Evolutionary conservation across 2,888 invertebrate species (phyloP).

Genomic region (Nowickia ferox): DNA sequence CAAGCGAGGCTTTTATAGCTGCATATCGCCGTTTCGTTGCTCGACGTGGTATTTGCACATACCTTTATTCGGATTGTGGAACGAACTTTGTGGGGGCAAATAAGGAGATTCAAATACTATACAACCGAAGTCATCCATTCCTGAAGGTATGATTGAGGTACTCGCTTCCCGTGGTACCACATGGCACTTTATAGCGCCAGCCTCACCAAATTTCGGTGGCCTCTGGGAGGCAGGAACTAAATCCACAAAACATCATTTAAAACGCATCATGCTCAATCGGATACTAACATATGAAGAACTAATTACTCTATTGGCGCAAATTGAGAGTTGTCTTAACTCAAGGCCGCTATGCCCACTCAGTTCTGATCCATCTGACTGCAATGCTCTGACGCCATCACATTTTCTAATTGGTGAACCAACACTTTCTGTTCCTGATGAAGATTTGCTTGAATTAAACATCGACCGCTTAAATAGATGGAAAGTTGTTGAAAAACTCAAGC

Average conservation of each 20-base stretch:
- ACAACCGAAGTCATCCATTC: neutral
- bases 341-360: neutral
- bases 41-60: too few species aligned
- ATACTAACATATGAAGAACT: neutral
- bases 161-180: neutral
- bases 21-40: too few species aligned
- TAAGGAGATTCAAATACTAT: too few species aligned
- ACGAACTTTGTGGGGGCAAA: too few species aligned
- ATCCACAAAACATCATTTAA: too few species aligned
- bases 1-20: too few species aligned
- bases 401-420: conserved; percentile 1
- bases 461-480: neutral
- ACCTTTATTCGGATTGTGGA: too few species aligned
- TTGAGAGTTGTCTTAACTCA: too few species aligned
- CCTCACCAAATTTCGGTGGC: conserved; percentile 24
- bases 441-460: neutral
- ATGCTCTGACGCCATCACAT: neutral
- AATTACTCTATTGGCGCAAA: neutral
- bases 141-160: neutral
- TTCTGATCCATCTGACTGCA: neutral
- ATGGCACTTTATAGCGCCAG: conserved; percentile 49
- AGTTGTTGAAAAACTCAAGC: neutral
- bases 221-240: neutral
- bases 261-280: neutral
- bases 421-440: neutral